These are phyloP conservation scores for Spinibarbus caldwelli DNA, from an alignment of 2,797 vertebrate genomes.

Conservation along the genomic window DNA sequence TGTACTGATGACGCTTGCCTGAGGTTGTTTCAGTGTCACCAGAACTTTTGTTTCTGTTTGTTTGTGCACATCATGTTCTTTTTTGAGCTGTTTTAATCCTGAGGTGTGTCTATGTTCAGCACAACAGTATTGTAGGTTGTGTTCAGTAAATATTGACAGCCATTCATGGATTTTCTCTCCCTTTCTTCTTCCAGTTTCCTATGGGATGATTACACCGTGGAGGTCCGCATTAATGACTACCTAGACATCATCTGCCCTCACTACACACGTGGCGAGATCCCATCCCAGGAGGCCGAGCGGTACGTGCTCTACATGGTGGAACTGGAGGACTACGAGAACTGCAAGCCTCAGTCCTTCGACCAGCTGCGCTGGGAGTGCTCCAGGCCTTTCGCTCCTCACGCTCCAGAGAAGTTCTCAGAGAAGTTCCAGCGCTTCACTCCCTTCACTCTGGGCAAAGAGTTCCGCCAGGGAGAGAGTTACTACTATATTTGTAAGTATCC, in stretches of 20 bases:
- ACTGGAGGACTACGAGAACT: slow-evolving; percentile 82
- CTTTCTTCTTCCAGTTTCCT: slow-evolving; percentile 78
- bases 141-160: neutral
- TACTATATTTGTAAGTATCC: slow-evolving; percentile 94
- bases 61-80: slow-evolving; percentile 2
- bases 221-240: slow-evolving; percentile 90
- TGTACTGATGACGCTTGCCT: neutral
- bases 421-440: slow-evolving; percentile 96
- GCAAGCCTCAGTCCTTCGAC: slow-evolving; percentile 87
- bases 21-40: slow-evolving; percentile 21
- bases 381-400: slow-evolving; percentile 86
- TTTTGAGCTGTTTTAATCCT: slow-evolving; percentile 1
- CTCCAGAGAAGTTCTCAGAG: slow-evolving; percentile 91
- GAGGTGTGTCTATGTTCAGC: slow-evolving; percentile 29
- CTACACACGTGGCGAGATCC: slow-evolving; percentile 80
- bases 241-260: slow-evolving; percentile 96
- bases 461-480: slow-evolving; percentile 90
- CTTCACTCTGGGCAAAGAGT: slow-evolving; percentile 94
- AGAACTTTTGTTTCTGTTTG: slow-evolving; percentile 20
- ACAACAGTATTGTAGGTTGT: neutral
- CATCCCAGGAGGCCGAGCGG: slow-evolving; percentile 80
- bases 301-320: slow-evolving; percentile 95
- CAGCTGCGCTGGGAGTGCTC: slow-evolving; percentile 94
- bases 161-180: slow-evolving; percentile 1
- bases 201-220: slow-evolving; percentile 81